A percentile compares a stretch with the other conserved stretches of the same genome.
phyloP scores from a whole-genome alignment of 2,888 invertebrate genomes.

The Polymixis lichenea region DNA sequence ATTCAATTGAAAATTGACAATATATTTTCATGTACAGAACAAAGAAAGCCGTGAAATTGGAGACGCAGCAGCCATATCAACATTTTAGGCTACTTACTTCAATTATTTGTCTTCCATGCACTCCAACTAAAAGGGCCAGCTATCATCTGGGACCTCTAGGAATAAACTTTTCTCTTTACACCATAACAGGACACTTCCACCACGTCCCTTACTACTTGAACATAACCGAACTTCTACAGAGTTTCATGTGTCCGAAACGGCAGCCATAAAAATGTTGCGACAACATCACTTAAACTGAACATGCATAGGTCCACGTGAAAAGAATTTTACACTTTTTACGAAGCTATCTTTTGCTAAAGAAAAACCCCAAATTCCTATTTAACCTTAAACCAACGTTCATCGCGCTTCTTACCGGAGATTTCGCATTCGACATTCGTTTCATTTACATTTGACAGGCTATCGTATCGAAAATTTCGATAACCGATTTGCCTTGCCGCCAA shows the following conservation, averaged over 20 bases:
- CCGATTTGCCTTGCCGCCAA: neutral
- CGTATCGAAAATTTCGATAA: neutral
- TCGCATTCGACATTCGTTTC: too few relatives aligned
- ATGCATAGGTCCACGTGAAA: neutral
- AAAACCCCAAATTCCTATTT: neutral
- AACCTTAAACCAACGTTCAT: neutral
- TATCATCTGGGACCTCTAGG: slow-evolving; percentile 32
- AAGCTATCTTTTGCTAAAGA: neutral
- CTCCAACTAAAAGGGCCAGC: slow-evolving; percentile 41
- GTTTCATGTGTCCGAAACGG: slow-evolving; percentile 14
- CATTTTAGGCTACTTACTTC: neutral
- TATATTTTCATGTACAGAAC: neutral
- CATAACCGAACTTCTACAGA: slow-evolving; percentile 15
- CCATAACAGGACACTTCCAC: slow-evolving; percentile 28
- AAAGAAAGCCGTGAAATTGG: neutral
- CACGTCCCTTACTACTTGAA: slow-evolving; percentile 23
- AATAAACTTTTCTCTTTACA: slow-evolving; percentile 56
- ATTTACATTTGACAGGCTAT: neutral
- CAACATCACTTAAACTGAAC: slow-evolving; percentile 4
- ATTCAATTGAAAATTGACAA: neutral
- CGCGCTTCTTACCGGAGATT: neutral
- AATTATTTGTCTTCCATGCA: neutral
- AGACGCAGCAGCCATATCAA: neutral
- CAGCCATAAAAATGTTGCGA: slow-evolving; percentile 2
- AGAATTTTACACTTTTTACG: neutral